Percentiles rank a stretch among this genome's conserved stretches.
These are phyloP conservation scores for Pseudeuparius sepicola DNA, from an alignment of 2,888 invertebrate genomes.

Conservation along the genomic window DNA sequence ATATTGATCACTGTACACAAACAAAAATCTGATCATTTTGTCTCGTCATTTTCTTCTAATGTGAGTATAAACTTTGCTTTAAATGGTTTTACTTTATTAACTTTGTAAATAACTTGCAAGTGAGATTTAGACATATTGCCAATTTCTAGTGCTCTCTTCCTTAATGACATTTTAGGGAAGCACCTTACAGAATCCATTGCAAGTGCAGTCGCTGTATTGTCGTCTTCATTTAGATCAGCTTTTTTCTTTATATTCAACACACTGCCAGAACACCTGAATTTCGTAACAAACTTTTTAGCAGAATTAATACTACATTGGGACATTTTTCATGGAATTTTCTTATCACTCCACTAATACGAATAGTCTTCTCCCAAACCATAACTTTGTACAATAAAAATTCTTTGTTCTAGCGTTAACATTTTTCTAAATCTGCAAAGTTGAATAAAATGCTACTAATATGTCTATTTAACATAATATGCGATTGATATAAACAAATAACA, in stretches of 20 bases:
- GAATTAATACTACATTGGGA: slow-evolving; percentile 1
- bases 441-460: slow-evolving; percentile 2
- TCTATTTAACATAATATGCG: slow-evolving; percentile 2
- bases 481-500: slow-evolving; percentile 2
- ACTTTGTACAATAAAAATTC: slow-evolving; percentile 1
- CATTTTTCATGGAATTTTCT: slow-evolving; percentile 3
- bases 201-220: slow-evolving; percentile 2
- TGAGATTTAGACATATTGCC: slow-evolving; percentile 1
- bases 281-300: slow-evolving; percentile 1
- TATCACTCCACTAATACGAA: slow-evolving; percentile 2
- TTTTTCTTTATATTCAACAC: slow-evolving; percentile 3
- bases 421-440: slow-evolving; percentile 1
- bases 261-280: slow-evolving; percentile 1
- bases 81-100: slow-evolving; percentile 3
- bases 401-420: slow-evolving; percentile 1
- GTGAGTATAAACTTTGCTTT: slow-evolving; percentile 2
- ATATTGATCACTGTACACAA: no score
- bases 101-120: slow-evolving; percentile 1
- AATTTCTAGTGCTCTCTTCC: slow-evolving; percentile 3
- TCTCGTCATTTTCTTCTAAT: slow-evolving; percentile 3
- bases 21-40: slow-evolving; percentile 3
- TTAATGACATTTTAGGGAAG: slow-evolving; percentile 2
- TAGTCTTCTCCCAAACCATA: slow-evolving; percentile 2
- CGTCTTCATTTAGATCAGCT: slow-evolving; percentile 3
- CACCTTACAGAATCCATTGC: slow-evolving; percentile 3